Base-by-base conservation (phyloP, 2,113 vertebrate genomes). In the Vimba vimba region DNA sequence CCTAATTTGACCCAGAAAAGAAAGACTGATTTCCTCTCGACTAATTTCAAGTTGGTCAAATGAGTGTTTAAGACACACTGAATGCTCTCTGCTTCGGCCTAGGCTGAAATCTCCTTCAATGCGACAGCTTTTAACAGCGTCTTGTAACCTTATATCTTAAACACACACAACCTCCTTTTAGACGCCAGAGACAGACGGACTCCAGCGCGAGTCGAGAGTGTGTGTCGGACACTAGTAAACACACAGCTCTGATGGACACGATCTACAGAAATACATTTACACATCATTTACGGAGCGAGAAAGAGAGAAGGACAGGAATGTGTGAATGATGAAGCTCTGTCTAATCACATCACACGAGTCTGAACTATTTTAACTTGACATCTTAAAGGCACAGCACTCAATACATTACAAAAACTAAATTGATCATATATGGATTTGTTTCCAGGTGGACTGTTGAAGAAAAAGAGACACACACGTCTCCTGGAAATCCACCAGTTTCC, bases 131-230 rank as follows among this genome's bases (percentile, higher is more conserved):
- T 13, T 23, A 43, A 33, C 47, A 59, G 81, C 50, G 27, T 73
- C 30, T 79, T n/a, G 77, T 62, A 79, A 79, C 77, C 21, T 8
- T 45, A 79, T 79, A 79, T 19, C 78, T 21, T 27, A 66, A 71
- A 69, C 43, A 55, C 71, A 83, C 85, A 80, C 33, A 86, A 12
- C 47, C 23, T 80, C 73, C 21, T 62, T 79, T 79, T 79, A 79
- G 55, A 79, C 6, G 2, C 23, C 62, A 36, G 33, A 39, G 77
- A 62, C 77, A 43, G 77, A 79, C 57, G 6, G 77, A n/a, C 77
- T 39, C 55, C 77, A n/a, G 19, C 60, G 1, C 25, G 6, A 79
- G 17, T 33, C 47, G 4, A 45, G 7, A 21, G 6, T 59, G 4
- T 59, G 15, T 52, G 75, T 5, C 21, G 47, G 6, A 17, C 50